Conservation (phyloP, 2,113 vertebrate genomes). For the Lanius ludovicianus region DNA sequence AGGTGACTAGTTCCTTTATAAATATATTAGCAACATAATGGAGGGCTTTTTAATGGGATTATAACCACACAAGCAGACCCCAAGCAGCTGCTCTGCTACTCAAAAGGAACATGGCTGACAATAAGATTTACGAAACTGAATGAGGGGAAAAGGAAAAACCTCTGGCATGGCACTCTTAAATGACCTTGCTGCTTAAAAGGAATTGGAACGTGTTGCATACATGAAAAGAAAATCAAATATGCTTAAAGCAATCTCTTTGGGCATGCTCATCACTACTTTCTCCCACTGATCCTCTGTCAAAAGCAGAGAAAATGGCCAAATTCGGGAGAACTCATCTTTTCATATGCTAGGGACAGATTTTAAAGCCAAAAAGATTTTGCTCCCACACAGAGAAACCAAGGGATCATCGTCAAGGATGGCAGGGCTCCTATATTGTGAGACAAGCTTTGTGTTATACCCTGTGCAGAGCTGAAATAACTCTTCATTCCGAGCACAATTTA, state of each 20-base stretch:
- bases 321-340: not conserved
- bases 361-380: conserved; percentile 10
- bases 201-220: conserved; percentile 60
- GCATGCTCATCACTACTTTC: conserved; percentile 37
- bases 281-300: not conserved
- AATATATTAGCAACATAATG: conserved; percentile 83
- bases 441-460: not conserved
- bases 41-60: conserved; percentile 78
- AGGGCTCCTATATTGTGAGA: not conserved
- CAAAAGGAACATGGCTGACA: conserved; percentile 75
- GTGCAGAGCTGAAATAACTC: not conserved
- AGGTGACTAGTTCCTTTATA: conserved; percentile 79
- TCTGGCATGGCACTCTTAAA: conserved; percentile 70
- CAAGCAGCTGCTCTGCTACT: conserved; percentile 76
- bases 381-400: not conserved
- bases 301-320: not conserved
- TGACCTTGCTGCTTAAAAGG: conserved; percentile 65
- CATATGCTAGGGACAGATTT: not conserved
- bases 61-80: conserved; percentile 71
- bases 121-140: conserved; percentile 76
- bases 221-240: conserved; percentile 66
- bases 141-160: conserved; percentile 67
- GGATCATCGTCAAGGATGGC: not conserved
- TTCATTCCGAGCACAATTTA: not conserved
- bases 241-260: conserved; percentile 69